Evolutionary conservation across 2,888 invertebrate genomes (phyloP).

Genomic region (Apotomis turbidana): DNA sequence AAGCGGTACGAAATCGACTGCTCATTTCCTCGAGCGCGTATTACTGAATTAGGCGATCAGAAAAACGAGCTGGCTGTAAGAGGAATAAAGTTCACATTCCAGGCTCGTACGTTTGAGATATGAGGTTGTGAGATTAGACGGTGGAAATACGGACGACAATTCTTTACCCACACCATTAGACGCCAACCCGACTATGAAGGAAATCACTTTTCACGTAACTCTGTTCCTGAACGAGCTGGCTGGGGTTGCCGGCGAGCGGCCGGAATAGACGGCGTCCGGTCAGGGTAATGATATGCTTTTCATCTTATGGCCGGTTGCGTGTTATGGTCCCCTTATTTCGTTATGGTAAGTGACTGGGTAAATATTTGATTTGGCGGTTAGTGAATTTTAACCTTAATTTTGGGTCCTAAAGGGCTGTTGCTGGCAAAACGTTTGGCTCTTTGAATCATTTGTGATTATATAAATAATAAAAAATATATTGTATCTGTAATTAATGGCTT

Average conservation of each 20-base stretch:
- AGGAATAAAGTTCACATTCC: slow-evolving; percentile 23
- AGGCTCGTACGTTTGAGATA: not conserved
- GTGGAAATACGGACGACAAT: slow-evolving; percentile 55
- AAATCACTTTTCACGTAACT: slow-evolving; percentile 58
- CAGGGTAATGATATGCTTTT: slow-evolving; percentile 34
- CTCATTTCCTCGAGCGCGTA: slow-evolving; percentile 27
- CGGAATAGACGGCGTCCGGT: slow-evolving; percentile 30
- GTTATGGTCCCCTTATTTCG: slow-evolving; percentile 25
- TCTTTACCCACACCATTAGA: slow-evolving; percentile 45
- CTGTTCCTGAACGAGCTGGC: slow-evolving; percentile 54
- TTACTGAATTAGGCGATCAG: not conserved
- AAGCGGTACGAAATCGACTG: slow-evolving; percentile 39
- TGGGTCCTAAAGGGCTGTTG: not conserved
- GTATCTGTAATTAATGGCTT: too few relatives aligned
- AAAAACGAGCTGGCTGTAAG: not conserved
- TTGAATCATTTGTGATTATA: too few relatives aligned
- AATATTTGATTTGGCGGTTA: slow-evolving; percentile 19
- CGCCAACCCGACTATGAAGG: slow-evolving; percentile 54
- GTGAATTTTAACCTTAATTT: not conserved
- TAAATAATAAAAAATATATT: too few relatives aligned
- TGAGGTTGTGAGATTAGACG: slow-evolving; percentile 38
- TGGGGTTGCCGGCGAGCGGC: slow-evolving; percentile 33
- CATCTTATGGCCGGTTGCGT: slow-evolving; percentile 28
- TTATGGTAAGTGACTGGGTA: slow-evolving; percentile 17
- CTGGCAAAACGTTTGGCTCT: not conserved